These are phyloP conservation scores for Euzophera pinguis DNA, from an alignment of 2,888 invertebrate genomes.

Conservation along the genomic window DNA sequence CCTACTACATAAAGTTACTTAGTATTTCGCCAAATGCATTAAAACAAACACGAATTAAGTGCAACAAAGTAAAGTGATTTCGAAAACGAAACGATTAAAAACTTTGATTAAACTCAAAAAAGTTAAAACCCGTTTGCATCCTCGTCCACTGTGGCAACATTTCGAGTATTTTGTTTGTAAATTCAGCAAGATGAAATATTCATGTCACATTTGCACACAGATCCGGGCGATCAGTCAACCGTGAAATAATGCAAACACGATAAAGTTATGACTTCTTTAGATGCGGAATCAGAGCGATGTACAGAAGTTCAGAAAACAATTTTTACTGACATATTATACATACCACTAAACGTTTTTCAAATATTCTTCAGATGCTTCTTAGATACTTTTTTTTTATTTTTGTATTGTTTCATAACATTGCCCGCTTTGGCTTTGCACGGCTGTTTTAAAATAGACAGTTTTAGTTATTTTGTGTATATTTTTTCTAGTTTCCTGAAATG, in stretches of 20 bases:
- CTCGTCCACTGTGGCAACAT: slow-evolving; percentile 20
- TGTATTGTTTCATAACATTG: too few relatives aligned
- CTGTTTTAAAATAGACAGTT: too few relatives aligned
- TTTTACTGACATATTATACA: too few relatives aligned
- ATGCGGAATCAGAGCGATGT: slow-evolving; percentile 45
- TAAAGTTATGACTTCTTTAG: slow-evolving; percentile 68
- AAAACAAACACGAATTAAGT: background rate
- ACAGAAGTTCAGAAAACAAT: slow-evolving; percentile 18
- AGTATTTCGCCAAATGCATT: background rate
- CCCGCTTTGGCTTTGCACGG: too few relatives aligned
- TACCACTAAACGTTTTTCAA: too few relatives aligned
- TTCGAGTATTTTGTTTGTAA: slow-evolving; percentile 46
- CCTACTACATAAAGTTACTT: background rate
- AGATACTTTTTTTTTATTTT: too few relatives aligned
- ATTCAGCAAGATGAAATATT: slow-evolving; percentile 61
- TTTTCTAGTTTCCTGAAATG: too few relatives aligned
- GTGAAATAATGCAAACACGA: slow-evolving; percentile 74
- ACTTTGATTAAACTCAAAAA: slow-evolving; percentile 21
- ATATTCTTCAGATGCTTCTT: too few relatives aligned
- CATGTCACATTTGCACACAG: slow-evolving; percentile 67
- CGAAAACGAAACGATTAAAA: slow-evolving; percentile 15
- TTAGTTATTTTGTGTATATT: too few relatives aligned
- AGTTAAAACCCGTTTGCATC: slow-evolving; percentile 18
- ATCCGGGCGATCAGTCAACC: slow-evolving; percentile 62
- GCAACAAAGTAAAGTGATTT: slow-evolving; percentile 11